Conservation (phyloP, 1,140 invertebrate species). For the Zaprionus camerounensis region DNA sequence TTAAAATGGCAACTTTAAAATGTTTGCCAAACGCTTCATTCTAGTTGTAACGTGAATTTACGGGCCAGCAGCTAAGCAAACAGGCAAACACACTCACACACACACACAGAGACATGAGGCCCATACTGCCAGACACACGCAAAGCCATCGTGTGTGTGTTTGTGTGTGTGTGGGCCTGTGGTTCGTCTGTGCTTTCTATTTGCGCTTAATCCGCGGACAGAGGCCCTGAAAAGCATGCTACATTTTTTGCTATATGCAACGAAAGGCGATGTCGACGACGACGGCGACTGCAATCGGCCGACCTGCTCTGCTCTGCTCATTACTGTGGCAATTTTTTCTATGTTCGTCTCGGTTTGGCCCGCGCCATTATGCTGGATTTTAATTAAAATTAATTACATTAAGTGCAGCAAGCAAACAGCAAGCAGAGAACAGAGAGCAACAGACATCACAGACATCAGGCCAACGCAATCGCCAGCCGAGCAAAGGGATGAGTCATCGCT, state of each 20-base stretch:
- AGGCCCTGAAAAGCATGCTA: constrained; percentile 66
- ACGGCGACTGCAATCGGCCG: constrained; percentile 11
- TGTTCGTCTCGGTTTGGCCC: constrained; percentile 39
- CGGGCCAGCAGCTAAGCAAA: constrained; percentile 73
- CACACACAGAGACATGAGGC: constrained; percentile 8
- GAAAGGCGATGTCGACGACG: constrained; percentile 8
- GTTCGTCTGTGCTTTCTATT: constrained; percentile 62
- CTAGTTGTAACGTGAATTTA: constrained; percentile 81
- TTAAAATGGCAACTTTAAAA: constrained; percentile 82
- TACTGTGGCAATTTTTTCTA: constrained; percentile 71
- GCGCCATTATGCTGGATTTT: constrained; percentile 71
- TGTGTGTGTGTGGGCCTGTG: constrained; percentile 30
- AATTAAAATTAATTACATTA: constrained; percentile 84
- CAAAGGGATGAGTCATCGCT: constrained; percentile 36
- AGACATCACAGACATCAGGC: constrained; percentile 18
- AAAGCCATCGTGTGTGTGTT: constrained; percentile 19
- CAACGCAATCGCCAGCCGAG: constrained; percentile 42
- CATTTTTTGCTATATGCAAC: constrained; percentile 59
- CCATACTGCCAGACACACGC: constrained; percentile 8
- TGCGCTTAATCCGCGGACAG: constrained; percentile 72
- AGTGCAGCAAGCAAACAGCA: constrained; percentile 70
- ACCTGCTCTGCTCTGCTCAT: constrained; percentile 54
- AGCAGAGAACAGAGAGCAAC: constrained; percentile 2
- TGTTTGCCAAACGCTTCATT: constrained; percentile 78
- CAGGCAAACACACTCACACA: constrained; percentile 31